Evolutionary conservation across 1,140 invertebrate genomes (phyloP).

Genomic region (Pseudomyrmex concolor): DNA sequence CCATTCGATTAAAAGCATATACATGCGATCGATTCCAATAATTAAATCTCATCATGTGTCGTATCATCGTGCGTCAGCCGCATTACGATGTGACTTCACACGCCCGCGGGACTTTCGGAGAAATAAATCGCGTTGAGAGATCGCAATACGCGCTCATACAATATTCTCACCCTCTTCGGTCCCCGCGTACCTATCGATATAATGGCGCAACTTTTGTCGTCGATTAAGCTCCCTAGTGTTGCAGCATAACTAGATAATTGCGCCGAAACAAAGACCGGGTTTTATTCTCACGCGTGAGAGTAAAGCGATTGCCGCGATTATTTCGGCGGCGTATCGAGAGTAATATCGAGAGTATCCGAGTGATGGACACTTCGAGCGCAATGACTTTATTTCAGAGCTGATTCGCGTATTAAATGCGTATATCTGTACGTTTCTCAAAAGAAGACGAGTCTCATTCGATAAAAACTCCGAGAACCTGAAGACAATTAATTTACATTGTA

Average conservation of each 20-base stretch:
- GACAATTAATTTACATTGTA: no score
- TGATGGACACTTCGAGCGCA: background rate
- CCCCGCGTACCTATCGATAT: constrained; percentile 1
- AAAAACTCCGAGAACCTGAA: no score
- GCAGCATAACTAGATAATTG: background rate
- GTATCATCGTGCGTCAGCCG: constrained; percentile 58
- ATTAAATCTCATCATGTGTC: constrained; percentile 77
- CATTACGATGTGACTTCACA: constrained; percentile 45
- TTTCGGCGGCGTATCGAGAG: background rate
- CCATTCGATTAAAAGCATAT: constrained; percentile 80
- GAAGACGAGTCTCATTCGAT: no score
- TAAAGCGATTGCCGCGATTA: background rate
- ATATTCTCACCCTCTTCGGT: background rate
- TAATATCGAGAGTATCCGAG: background rate
- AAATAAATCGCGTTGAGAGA: constrained; percentile 55
- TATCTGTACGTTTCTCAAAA: no score
- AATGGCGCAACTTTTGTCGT: constrained; percentile 44
- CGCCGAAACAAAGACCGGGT: background rate
- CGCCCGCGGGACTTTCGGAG: constrained; percentile 31
- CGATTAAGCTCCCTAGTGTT: no score
- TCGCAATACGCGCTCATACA: constrained; percentile 8
- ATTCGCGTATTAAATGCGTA: no score
- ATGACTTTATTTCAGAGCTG: background rate
- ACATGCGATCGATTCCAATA: constrained; percentile 80
- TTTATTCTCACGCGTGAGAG: background rate